A percentile compares a stretch with the other conserved stretches of the same genome.
phyloP scores from a whole-genome alignment of 2,888 invertebrate genomes.

The Atrina japonica region DNA sequence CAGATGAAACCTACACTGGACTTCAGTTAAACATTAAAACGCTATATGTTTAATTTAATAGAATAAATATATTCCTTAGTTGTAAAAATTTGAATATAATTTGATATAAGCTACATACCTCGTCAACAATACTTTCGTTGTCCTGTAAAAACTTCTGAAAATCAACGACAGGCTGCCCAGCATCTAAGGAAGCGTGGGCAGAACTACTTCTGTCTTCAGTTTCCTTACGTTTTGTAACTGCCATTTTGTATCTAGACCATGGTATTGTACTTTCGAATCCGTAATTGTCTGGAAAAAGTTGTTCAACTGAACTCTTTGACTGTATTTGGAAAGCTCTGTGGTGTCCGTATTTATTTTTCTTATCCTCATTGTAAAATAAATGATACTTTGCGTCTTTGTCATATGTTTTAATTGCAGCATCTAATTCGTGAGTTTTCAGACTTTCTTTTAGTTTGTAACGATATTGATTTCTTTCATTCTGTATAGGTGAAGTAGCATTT shows the following conservation, averaged over 20 bases:
- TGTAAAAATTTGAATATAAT: too few species aligned
- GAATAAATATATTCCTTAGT: too few species aligned
- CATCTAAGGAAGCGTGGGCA: conserved; percentile 72
- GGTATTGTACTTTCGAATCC: conserved; percentile 66
- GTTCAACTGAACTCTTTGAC: conserved; percentile 64
- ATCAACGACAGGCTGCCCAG: conserved; percentile 68
- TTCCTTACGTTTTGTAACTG: conserved; percentile 68
- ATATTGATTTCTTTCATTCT: conserved; percentile 41
- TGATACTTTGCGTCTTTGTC: conserved; percentile 71
- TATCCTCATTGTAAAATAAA: conserved; percentile 59
- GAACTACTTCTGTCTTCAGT: conserved; percentile 70
- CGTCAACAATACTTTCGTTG: conserved; percentile 69
- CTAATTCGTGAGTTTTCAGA: conserved; percentile 60
- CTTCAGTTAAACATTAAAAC: too few species aligned
- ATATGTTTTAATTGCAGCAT: conserved; percentile 64
- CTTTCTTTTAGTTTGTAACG: conserved; percentile 48
- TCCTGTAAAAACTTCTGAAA: conserved; percentile 70
- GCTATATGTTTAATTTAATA: too few species aligned
- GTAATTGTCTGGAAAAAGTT: conserved; percentile 59
- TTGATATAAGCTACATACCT: too few species aligned
- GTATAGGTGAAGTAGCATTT: conserved; percentile 9
- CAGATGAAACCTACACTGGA: too few species aligned
- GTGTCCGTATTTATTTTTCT: conserved; percentile 56
- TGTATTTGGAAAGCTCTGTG: conserved; percentile 62
- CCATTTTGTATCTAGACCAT: conserved; percentile 72